These are phyloP conservation scores for Syrmaticus mikado DNA, from an alignment of 2,113 vertebrate genomes.

Conservation along the genomic window DNA sequence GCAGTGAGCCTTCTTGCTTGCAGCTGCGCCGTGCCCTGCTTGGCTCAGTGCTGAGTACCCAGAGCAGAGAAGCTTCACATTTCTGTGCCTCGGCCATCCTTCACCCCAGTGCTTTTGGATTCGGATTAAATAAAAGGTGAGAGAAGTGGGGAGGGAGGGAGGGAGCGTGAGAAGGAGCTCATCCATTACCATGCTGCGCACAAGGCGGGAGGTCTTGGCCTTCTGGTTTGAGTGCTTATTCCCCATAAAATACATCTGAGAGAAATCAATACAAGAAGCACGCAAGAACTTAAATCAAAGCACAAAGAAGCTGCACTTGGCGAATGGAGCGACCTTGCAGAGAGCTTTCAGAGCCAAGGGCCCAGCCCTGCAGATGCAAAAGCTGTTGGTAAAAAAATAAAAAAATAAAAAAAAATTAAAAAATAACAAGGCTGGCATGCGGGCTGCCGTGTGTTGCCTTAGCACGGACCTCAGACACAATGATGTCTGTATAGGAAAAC, in stretches of 20 bases:
- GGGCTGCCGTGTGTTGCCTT: background rate
- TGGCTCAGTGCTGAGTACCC: background rate
- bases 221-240: slow-evolving; percentile 70
- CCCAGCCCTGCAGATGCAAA: background rate
- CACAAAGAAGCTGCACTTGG: slow-evolving; percentile 23
- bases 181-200: slow-evolving; percentile 57
- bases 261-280: slow-evolving; percentile 70
- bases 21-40: background rate
- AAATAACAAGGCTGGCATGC: background rate
- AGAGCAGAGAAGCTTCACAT: background rate
- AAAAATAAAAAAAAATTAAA: background rate
- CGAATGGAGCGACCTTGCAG: slow-evolving; percentile 24
- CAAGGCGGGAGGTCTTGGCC: slow-evolving; percentile 64
- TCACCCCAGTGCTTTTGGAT: background rate
- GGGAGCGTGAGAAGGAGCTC: slow-evolving; percentile 25
- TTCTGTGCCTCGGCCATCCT: background rate
- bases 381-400: background rate
- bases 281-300: slow-evolving; percentile 67
- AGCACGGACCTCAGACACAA: background rate
- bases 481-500: accelerated
- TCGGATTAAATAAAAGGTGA: slow-evolving; percentile 57
- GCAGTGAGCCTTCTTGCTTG: accelerated
- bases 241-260: slow-evolving; percentile 70
- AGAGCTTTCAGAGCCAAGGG: background rate
- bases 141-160: background rate